Conservation (phyloP, 2,888 invertebrate species). For the Cylloceria caligata region DNA sequence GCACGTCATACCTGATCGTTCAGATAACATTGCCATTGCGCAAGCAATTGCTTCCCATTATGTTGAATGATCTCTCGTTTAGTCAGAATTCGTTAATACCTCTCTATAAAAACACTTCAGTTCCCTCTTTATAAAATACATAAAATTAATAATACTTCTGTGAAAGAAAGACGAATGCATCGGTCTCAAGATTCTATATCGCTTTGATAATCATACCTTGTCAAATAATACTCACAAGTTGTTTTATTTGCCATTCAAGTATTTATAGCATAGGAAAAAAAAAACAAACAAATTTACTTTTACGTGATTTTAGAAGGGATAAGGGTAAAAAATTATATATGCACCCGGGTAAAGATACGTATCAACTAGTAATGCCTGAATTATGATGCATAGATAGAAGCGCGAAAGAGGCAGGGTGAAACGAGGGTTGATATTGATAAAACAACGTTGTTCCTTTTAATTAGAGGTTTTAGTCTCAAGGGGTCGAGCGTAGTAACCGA, state of each 20-base stretch:
- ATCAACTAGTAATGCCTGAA: slow-evolving; percentile 13
- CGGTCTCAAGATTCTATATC: no score
- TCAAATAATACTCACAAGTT: no score
- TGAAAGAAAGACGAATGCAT: no score
- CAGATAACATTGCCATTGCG: neutral
- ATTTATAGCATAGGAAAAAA: neutral
- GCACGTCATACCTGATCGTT: no score
- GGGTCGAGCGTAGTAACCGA: slow-evolving; percentile 46
- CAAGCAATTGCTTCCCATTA: neutral
- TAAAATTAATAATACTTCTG: no score
- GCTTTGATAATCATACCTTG: no score
- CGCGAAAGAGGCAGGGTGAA: slow-evolving; percentile 14
- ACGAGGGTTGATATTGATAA: slow-evolving; percentile 48
- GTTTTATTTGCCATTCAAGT: no score
- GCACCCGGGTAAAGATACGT: neutral
- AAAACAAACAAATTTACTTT: neutral
- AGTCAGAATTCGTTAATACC: no score
- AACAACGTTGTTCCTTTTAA: slow-evolving; percentile 55
- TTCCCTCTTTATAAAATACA: no score
- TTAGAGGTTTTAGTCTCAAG: slow-evolving; percentile 52
- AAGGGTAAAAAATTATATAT: neutral
- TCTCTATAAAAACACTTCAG: no score
- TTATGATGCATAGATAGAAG: slow-evolving; percentile 11
- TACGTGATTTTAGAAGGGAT: neutral
- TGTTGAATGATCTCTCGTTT: no score